phyloP scores from a whole-genome alignment of 2,888 invertebrate genomes.

The Sarcophaga subvicina region DNA sequence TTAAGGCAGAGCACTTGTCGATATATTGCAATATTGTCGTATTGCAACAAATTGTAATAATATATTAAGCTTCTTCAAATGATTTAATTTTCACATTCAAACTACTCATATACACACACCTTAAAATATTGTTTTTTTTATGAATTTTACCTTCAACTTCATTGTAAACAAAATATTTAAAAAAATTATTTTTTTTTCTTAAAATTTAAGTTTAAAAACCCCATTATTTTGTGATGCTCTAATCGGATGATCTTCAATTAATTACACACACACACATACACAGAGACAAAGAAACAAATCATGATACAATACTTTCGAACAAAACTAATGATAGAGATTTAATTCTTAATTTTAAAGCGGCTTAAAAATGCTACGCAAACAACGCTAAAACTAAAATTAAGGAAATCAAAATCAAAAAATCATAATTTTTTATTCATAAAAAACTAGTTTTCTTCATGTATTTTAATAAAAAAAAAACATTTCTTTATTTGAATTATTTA shows the following conservation, averaged over 20 bases:
- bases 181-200: neutral
- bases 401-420: neutral
- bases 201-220: slow-evolving; percentile 49
- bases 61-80: slow-evolving; percentile 50
- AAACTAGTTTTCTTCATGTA: neutral
- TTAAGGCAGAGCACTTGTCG: slow-evolving; percentile 58
- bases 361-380: neutral
- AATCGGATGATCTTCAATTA: slow-evolving; percentile 10
- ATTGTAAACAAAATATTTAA: slow-evolving; percentile 21
- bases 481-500: no score
- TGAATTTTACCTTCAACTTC: slow-evolving; percentile 59
- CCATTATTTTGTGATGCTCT: neutral
- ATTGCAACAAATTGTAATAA: neutral
- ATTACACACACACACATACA: neutral
- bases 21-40: no score
- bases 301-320: neutral
- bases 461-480: no score
- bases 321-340: slow-evolving; percentile 15
- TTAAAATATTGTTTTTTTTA: slow-evolving; percentile 45
- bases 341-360: slow-evolving; percentile 5
- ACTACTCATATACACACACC: slow-evolving; percentile 50
- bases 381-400: neutral
- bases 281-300: no score
- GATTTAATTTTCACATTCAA: slow-evolving; percentile 17
- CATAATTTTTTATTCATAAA: neutral